Conservation (phyloP, 37 sponge, comb jelly and placozoan species). For the Oscarella lobularis region DNA sequence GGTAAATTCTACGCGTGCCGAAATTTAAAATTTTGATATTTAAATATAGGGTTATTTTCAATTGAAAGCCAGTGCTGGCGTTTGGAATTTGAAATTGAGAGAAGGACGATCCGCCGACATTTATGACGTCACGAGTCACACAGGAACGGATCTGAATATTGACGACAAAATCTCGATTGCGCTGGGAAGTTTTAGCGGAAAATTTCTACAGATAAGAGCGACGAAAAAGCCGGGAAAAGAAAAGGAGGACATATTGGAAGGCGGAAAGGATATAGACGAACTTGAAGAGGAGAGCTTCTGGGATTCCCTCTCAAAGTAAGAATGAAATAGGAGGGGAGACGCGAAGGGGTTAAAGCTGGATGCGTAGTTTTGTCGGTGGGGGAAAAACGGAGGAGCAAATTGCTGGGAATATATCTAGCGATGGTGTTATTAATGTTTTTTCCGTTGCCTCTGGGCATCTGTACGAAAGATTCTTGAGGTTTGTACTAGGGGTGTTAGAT, state of each 20-base stretch:
- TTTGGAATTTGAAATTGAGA: constrained; percentile 67
- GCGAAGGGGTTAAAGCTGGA: no score
- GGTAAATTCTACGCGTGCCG: constrained; percentile 17
- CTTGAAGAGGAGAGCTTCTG: constrained; percentile 33
- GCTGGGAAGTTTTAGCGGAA: constrained; percentile 37
- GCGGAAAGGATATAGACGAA: constrained; percentile 12
- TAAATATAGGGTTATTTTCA: constrained; percentile 83
- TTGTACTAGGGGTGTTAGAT: no score
- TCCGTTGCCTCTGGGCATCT: constrained; percentile 93
- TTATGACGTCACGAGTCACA: constrained; percentile 52
- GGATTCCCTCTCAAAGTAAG: constrained; percentile 42
- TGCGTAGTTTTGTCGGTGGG: no score
- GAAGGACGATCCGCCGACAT: constrained; percentile 61
- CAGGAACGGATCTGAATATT: constrained; percentile 3
- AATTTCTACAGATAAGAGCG: constrained; percentile 27
- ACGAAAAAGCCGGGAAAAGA: constrained; percentile 54
- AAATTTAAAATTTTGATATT: not conserved
- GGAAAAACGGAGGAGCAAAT: no score
- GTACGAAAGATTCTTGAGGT: constrained; percentile 90
- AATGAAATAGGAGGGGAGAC: not conserved
- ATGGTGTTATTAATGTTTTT: constrained; percentile 86
- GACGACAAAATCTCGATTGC: constrained; percentile 17
- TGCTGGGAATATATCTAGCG: no score
- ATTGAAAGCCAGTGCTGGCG: constrained; percentile 77
- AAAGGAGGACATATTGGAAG: constrained; percentile 20